phyloP scores from a whole-genome alignment of 2,113 vertebrate genomes.

The Xerus inauris region DNA sequence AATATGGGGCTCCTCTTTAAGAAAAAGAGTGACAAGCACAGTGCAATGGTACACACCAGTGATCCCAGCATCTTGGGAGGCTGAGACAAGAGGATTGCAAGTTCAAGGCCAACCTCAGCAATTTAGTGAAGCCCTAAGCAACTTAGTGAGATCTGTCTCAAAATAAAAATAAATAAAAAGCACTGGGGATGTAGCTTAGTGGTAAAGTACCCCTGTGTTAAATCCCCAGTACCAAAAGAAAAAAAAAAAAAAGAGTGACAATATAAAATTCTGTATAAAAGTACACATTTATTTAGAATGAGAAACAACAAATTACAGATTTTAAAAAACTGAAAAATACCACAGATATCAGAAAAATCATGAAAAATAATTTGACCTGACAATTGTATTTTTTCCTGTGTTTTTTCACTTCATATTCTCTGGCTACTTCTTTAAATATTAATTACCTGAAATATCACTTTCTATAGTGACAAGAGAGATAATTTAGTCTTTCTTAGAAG shows the following conservation, averaged over 20 bases:
- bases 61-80: too few species aligned
- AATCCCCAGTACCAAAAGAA: too few species aligned
- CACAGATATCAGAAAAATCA: neutral
- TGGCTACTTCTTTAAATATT: neutral
- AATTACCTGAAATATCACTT: conserved; percentile 1
- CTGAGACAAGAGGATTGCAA: too few species aligned
- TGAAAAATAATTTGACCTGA: neutral
- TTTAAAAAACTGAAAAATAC: neutral
- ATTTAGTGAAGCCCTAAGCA: too few species aligned
- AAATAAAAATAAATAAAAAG: too few species aligned
- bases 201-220: too few species aligned
- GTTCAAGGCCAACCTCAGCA: too few species aligned
- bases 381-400: neutral
- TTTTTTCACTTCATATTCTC: neutral
- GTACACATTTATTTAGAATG: neutral
- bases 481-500: neutral
- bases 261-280: neutral
- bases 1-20: neutral
- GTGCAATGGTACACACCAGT: too few species aligned
- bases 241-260: too few species aligned
- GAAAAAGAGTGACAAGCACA: neutral
- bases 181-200: too few species aligned
- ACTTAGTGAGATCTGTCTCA: too few species aligned
- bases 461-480: neutral
- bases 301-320: neutral